phyloP scores from a whole-genome alignment of 2,797 vertebrate species.

The Picus viridis region DNA sequence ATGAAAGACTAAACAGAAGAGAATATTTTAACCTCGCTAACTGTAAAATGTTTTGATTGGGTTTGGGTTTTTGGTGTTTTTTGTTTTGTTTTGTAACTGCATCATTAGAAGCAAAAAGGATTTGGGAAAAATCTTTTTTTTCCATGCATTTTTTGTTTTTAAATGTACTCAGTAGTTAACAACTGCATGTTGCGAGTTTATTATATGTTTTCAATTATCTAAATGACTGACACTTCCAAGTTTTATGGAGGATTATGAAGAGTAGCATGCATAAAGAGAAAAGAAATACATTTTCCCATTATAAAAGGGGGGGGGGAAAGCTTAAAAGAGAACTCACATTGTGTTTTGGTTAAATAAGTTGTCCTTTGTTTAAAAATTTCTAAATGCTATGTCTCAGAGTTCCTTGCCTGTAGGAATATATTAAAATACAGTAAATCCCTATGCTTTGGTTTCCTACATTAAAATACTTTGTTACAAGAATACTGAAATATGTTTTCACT shows the following conservation, averaged over 20 bases:
- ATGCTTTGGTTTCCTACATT: constrained; percentile 25
- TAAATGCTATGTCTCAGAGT: constrained; percentile 27
- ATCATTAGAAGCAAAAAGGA: constrained; percentile 59
- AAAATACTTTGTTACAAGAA: constrained; percentile 35
- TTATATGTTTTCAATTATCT: constrained; percentile 77
- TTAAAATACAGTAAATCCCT: constrained; percentile 67
- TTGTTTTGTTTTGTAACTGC: neutral
- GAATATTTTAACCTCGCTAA: constrained; percentile 73
- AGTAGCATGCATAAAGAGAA: constrained; percentile 58
- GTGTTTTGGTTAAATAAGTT: constrained; percentile 50
- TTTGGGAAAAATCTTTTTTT: constrained; percentile 50
- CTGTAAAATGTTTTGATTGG: constrained; percentile 17
- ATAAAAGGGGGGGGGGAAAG: neutral
- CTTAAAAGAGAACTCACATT: constrained; percentile 46
- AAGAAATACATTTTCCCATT: constrained; percentile 68
- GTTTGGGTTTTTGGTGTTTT: neutral
- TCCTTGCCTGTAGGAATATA: constrained; percentile 16
- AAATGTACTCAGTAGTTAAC: constrained; percentile 70
- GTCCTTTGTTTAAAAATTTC: constrained; percentile 39
- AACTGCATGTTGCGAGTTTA: constrained; percentile 63
- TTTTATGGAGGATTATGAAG: constrained; percentile 77
- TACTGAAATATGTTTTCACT: constrained; percentile 60
- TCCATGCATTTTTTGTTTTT: constrained; percentile 69
- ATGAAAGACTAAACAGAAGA: constrained; percentile 78
- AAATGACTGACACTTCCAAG: constrained; percentile 77